Evolutionary conservation across 2,888 invertebrate genomes (phyloP).

Genomic region (Caradrina clavipalpis): DNA sequence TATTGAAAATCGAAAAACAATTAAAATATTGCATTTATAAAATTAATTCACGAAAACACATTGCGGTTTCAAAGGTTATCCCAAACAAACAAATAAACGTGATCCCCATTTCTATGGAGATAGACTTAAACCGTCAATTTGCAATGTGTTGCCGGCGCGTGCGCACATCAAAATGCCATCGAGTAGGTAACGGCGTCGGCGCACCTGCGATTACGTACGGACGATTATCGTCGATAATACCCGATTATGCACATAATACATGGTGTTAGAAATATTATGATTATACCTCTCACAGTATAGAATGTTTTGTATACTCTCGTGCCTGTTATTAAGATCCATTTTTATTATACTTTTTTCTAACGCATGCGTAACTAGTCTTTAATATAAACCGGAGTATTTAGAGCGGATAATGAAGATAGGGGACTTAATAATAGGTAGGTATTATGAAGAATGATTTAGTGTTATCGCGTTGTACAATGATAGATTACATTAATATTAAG

Average conservation of each 20-base stretch:
- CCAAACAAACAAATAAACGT: slow-evolving; percentile 60
- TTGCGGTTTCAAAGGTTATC: slow-evolving; percentile 25
- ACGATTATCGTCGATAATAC: slow-evolving; percentile 68
- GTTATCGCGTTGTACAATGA: slow-evolving; percentile 27
- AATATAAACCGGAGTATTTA: slow-evolving; percentile 46
- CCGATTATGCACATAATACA: slow-evolving; percentile 69
- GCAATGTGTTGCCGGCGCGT: slow-evolving; percentile 70
- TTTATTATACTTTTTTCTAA: slow-evolving; percentile 45
- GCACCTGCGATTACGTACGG: slow-evolving; percentile 68
- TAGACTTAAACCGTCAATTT: slow-evolving; percentile 76
- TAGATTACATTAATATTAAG: slow-evolving; percentile 18
- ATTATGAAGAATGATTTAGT: slow-evolving; percentile 44
- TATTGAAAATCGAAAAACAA: too few relatives aligned
- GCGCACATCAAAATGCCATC: slow-evolving; percentile 69
- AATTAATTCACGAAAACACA: too few relatives aligned
- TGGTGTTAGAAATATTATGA: slow-evolving; percentile 64
- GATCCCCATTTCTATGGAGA: slow-evolving; percentile 50
- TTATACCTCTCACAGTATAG: slow-evolving; percentile 58
- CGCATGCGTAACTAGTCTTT: slow-evolving; percentile 42
- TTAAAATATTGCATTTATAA: too few relatives aligned
- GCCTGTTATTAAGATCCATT: slow-evolving; percentile 49
- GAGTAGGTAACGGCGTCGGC: slow-evolving; percentile 67
- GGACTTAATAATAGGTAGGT: slow-evolving; percentile 27
- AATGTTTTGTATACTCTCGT: slow-evolving; percentile 52
- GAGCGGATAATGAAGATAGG: slow-evolving; percentile 49